Percentiles rank a stretch among this genome's conserved stretches.
These are phyloP conservation scores for Melopsittacus undulatus DNA, from an alignment of 2,797 vertebrate genomes.

Conservation along the genomic window DNA sequence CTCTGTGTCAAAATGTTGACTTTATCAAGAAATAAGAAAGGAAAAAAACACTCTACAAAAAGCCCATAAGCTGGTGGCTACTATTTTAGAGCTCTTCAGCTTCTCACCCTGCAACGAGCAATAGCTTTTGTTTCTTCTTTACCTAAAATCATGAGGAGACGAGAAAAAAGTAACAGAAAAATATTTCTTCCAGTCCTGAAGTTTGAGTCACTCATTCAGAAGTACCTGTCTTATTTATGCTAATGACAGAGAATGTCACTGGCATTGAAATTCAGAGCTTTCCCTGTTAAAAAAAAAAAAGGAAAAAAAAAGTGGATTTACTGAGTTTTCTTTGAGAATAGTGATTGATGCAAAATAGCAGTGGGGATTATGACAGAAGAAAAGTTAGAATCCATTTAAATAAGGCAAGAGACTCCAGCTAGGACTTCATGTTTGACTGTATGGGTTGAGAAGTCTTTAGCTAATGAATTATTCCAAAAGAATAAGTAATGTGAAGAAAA, in stretches of 20 bases:
- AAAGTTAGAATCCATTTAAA: background rate
- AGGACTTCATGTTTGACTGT: slow-evolving; percentile 6
- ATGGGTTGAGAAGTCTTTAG: slow-evolving; percentile 19
- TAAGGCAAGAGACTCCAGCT: background rate
- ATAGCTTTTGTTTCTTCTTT: background rate
- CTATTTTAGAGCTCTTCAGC: background rate
- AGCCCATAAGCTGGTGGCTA: background rate
- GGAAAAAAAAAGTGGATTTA: background rate
- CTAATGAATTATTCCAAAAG: slow-evolving; percentile 50
- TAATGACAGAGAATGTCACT: background rate
- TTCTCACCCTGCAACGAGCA: background rate
- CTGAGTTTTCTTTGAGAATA: background rate
- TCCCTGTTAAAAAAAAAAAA: background rate
- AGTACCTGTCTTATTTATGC: background rate
- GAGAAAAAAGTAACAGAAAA: background rate
- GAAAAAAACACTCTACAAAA: background rate
- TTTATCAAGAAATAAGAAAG: background rate
- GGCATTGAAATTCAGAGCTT: background rate
- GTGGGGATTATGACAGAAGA: background rate
- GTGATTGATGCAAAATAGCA: background rate
- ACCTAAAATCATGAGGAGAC: background rate
- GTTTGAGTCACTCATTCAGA: background rate
- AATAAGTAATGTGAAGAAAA: background rate
- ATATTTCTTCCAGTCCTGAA: background rate
- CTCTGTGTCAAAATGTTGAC: background rate